phyloP scores from a whole-genome alignment of 1,140 invertebrate genomes.

The Sitodiplosis mosellana region DNA sequence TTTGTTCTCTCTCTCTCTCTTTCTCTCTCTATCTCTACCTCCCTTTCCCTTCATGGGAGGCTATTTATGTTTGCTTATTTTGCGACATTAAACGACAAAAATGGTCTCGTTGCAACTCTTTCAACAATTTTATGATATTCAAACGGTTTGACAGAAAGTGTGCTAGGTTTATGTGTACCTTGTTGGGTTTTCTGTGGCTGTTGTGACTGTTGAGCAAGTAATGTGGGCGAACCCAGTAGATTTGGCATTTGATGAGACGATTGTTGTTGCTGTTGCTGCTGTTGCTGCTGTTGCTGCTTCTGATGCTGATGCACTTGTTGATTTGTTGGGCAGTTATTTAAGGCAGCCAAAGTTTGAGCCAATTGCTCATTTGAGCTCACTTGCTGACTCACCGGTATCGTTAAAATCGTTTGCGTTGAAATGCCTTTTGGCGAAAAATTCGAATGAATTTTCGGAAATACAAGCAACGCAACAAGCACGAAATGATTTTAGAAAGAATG shows the following conservation, averaged over 20 bases:
- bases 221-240: slow-evolving; percentile 15
- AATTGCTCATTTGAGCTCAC: slow-evolving; percentile 44
- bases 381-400: slow-evolving; percentile 73
- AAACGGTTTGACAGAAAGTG: too few species aligned
- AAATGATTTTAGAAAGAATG: background rate
- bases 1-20: too few species aligned
- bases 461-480: background rate
- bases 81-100: too few species aligned
- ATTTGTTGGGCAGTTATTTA: slow-evolving; percentile 16
- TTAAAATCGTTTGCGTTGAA: slow-evolving; percentile 82
- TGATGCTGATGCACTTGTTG: slow-evolving; percentile 43
- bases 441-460: background rate
- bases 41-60: too few species aligned
- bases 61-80: too few species aligned
- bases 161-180: background rate
- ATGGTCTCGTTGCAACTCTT: too few species aligned
- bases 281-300: slow-evolving; percentile 17
- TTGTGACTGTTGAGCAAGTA: background rate
- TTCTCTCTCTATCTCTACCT: too few species aligned
- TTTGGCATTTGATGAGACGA: slow-evolving; percentile 16
- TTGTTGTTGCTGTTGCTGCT: slow-evolving; percentile 8
- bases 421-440: slow-evolving; percentile 39
- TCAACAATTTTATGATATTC: too few species aligned
- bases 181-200: background rate
- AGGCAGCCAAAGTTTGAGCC: slow-evolving; percentile 21